Base-by-base conservation (phyloP, 2,797 vertebrate species). In the Takifugu rubripes region DNA sequence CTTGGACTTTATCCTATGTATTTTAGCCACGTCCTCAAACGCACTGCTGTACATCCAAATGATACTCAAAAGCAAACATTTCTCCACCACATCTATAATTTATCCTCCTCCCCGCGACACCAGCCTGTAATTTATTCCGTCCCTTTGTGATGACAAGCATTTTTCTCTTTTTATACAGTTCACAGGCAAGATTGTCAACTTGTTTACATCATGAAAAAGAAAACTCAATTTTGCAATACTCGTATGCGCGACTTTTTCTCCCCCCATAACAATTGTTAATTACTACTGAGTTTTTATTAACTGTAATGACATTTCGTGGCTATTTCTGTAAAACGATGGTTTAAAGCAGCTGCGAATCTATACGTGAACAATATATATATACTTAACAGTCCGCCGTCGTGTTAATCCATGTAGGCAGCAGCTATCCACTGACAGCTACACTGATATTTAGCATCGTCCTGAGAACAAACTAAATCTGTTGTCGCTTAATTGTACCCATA, bases 341-440 rank as follows among this genome's bases (percentile, higher is more conserved):
- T 5, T 6, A 3, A 53, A 25, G 25, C 0, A 2, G 5, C 9
- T 51, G 16, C 0, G 25, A 42, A 33, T 49, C 50, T 52, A 61
- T 54, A 75, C 51, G 67, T 46, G 43, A 69, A 49, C 49, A 58
- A 29, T 7, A 29, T 3, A 29, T 3, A 29, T 29, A 29, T 29
- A 29, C 7, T 33, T 33, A 10, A 3, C 5, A 9, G 31, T 33
- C 31, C 31, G 31, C 10, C 31, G 31, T 10, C 31, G 31, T 10
- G 31, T 33, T 33, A 33, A 33, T 33, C 31, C 56, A 40, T 1
- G n/a, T 10, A 21, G 26, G 53, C 50, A 33, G 54, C 49, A 57
- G 77, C 63, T 74, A 51, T 44, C 36, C 55, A 24, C 48, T 78
- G 73, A 83, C 78, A 75, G 77, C 79, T 79, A 72, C 56, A 61